Conservation (phyloP, 2,888 invertebrate genomes). For the Encarsia formosa region DNA sequence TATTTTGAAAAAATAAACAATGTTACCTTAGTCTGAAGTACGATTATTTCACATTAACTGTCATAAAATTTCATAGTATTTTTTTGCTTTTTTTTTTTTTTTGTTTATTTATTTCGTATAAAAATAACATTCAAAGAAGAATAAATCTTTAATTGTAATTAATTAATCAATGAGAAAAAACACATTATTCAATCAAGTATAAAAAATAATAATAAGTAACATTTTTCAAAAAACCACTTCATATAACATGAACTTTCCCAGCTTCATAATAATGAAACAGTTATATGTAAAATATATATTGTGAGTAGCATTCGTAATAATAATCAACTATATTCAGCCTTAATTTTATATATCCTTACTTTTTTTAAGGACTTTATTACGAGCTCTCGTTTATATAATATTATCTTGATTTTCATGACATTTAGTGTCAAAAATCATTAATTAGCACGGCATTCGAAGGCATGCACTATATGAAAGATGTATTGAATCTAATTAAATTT, state of each 20-base stretch:
- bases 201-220: conserved; percentile 17
- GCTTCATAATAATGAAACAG: conserved; percentile 26
- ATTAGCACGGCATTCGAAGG: conserved; percentile 4
- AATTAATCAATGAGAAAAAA: conserved; percentile 19
- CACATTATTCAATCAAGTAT: too few species aligned
- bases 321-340: conserved; percentile 23
- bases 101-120: conserved; percentile 9
- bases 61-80: too few species aligned
- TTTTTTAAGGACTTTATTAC: conserved; percentile 9
- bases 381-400: conserved; percentile 16
- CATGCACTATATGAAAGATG: too few species aligned
- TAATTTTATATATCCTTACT: conserved; percentile 14
- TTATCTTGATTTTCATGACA: conserved; percentile 13
- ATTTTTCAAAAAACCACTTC: conserved; percentile 8
- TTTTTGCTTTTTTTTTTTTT: too few species aligned
- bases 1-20: neutral
- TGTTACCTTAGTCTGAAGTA: neutral
- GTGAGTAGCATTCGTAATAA: conserved; percentile 19
- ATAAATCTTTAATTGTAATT: conserved; percentile 17
- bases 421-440: conserved; percentile 9
- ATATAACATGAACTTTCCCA: conserved; percentile 12
- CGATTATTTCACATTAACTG: neutral
- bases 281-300: conserved; percentile 16
- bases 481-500: too few species aligned
- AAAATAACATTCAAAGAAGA: conserved; percentile 15